These are phyloP conservation scores for Zaprionus africanus DNA, from an alignment of 1,140 invertebrate species.

Conservation along the genomic window DNA sequence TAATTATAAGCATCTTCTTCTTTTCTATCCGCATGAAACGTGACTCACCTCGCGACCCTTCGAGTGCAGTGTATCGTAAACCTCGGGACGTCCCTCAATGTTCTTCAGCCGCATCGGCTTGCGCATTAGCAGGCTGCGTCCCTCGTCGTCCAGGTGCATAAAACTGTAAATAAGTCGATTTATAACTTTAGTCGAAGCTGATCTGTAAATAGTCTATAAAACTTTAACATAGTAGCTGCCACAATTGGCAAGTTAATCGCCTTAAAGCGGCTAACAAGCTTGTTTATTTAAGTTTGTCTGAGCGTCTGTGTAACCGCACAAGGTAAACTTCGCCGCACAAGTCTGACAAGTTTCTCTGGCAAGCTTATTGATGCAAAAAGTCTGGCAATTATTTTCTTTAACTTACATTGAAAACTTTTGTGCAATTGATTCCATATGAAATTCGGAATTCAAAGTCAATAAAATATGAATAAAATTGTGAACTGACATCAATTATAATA, in stretches of 20 bases:
- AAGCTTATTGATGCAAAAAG: neutral
- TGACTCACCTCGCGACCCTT: constrained; percentile 86
- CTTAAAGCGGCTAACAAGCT: neutral
- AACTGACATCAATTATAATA: no score
- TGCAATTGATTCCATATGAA: neutral
- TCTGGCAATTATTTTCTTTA: constrained; percentile 4
- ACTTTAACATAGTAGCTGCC: neutral
- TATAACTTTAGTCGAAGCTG: neutral
- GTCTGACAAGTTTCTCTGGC: neutral
- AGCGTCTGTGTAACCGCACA: neutral
- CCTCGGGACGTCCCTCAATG: constrained; percentile 86
- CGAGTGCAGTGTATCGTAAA: constrained; percentile 87
- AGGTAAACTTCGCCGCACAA: neutral
- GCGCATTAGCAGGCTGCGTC: constrained; percentile 83
- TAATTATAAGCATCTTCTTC: constrained; percentile 54
- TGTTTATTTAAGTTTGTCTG: neutral
- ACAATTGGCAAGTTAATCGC: neutral
- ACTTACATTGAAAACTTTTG: neutral
- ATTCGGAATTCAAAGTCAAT: neutral
- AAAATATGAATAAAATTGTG: constrained; percentile 4
- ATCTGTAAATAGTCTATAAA: constrained; percentile 1
- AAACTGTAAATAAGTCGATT: constrained; percentile 59
- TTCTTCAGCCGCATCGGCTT: constrained; percentile 87
- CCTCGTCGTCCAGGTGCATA: constrained; percentile 80
- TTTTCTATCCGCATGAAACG: constrained; percentile 27